phyloP scores from a whole-genome alignment of 2,113 vertebrate genomes.

The Phainopepla nitens region DNA sequence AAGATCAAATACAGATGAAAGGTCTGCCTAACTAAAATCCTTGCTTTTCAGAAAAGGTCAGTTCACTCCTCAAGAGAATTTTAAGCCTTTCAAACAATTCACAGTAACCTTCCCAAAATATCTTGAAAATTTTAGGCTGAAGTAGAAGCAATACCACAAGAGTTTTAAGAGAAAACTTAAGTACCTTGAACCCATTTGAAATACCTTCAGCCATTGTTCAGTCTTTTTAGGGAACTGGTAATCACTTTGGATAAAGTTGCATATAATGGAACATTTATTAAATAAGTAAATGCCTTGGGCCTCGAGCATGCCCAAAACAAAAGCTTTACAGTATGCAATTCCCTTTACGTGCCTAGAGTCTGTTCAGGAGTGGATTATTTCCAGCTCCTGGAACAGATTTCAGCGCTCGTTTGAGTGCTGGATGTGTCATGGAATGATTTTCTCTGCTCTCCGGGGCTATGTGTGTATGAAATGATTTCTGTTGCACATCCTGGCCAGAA shows the following conservation, averaged over 20 bases:
- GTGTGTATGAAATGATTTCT: background rate
- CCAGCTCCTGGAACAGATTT: background rate
- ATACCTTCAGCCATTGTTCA: background rate
- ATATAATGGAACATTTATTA: background rate
- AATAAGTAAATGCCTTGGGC: background rate
- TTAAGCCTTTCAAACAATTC: background rate
- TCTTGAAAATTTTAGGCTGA: background rate
- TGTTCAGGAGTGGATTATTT: background rate
- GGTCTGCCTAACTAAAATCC: background rate
- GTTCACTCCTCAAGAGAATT: background rate
- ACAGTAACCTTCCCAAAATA: background rate
- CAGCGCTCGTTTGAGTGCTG: background rate
- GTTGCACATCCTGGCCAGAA: too few species aligned
- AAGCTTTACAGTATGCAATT: background rate
- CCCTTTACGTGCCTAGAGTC: background rate
- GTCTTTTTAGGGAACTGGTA: background rate
- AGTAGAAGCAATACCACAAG: background rate
- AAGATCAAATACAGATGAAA: background rate
- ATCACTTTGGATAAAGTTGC: background rate
- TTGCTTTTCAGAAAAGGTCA: fast-evolving
- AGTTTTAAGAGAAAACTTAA: background rate
- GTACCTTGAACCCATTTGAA: background rate
- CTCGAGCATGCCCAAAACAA: background rate
- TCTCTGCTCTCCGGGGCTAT: background rate
- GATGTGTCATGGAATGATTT: background rate